Percentiles rank a stretch among this genome's conserved stretches.
Evolutionary conservation across 1,140 invertebrate species (phyloP).

Genomic region (Apis dorsata): DNA sequence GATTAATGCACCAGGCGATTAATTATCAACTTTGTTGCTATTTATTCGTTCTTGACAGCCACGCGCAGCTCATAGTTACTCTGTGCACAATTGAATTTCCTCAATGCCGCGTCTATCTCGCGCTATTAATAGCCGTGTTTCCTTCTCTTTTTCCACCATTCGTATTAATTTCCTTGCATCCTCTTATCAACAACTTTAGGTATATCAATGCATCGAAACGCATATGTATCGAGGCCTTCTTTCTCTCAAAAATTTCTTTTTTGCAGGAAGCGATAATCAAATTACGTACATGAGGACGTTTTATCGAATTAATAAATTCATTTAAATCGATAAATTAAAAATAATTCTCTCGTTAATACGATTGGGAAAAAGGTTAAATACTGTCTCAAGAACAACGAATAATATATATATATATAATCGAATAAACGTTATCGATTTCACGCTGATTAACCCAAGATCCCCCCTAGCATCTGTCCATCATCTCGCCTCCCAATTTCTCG

Average conservation of each 20-base stretch:
- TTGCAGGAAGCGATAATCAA: too few species aligned
- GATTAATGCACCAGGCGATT: conserved; percentile 36
- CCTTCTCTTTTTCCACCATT: background rate
- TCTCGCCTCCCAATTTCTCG: background rate
- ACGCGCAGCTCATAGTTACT: background rate
- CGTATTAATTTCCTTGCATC: background rate
- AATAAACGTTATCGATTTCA: background rate
- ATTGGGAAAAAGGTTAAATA: too few species aligned
- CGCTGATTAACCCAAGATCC: background rate
- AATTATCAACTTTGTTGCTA: conserved; percentile 43
- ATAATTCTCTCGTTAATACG: too few species aligned
- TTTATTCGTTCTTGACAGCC: conserved; percentile 23
- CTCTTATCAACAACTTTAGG: too few species aligned
- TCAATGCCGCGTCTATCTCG: background rate
- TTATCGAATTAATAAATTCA: too few species aligned
- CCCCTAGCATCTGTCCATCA: background rate
- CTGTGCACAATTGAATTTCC: conserved; percentile 3
- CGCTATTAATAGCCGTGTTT: conserved; percentile 6
- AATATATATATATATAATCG: background rate
- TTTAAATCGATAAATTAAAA: too few species aligned
- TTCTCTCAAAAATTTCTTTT: too few species aligned
- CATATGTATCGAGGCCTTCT: too few species aligned
- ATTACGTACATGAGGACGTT: too few species aligned
- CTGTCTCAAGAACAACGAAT: background rate
- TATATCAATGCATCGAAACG: too few species aligned